Conservation (phyloP, 2,113 vertebrate species). For the Oryzias woworae region DNA sequence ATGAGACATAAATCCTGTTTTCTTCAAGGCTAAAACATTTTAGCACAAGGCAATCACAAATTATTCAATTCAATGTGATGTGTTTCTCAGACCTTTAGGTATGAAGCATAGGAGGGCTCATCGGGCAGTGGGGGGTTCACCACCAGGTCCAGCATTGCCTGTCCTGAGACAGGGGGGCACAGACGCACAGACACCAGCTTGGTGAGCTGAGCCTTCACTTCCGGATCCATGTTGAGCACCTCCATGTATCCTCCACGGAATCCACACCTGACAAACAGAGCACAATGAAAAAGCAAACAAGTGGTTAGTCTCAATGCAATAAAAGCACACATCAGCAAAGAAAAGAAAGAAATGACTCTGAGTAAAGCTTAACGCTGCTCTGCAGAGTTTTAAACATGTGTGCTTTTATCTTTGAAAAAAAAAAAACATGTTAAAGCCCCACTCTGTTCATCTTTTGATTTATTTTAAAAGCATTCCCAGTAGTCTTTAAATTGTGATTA, state of each 20-base stretch:
- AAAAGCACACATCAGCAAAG: background rate
- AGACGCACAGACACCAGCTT: constrained; percentile 87
- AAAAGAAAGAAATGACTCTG: background rate
- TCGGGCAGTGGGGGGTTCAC: constrained; percentile 80
- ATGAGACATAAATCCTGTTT: no score
- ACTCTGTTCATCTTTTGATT: no score
- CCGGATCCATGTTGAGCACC: constrained; percentile 86
- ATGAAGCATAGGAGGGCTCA: constrained; percentile 82
- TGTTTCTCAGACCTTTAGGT: constrained; percentile 74
- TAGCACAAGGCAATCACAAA: no score
- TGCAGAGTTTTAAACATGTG: background rate
- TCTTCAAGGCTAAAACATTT: no score
- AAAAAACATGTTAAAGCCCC: no score
- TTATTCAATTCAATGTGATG: background rate
- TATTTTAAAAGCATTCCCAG: no score
- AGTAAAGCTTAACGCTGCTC: background rate
- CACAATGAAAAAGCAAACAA: background rate
- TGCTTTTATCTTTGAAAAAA: no score
- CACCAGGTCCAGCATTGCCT: constrained; percentile 81
- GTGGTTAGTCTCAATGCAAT: background rate
- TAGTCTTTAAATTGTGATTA: no score
- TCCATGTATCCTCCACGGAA: constrained; percentile 91
- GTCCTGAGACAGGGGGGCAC: constrained; percentile 85
- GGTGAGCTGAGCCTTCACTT: constrained; percentile 81
- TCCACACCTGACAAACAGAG: constrained; percentile 80